Conservation (phyloP, 2,797 vertebrate species). For the Loriculus beryllinus region DNA sequence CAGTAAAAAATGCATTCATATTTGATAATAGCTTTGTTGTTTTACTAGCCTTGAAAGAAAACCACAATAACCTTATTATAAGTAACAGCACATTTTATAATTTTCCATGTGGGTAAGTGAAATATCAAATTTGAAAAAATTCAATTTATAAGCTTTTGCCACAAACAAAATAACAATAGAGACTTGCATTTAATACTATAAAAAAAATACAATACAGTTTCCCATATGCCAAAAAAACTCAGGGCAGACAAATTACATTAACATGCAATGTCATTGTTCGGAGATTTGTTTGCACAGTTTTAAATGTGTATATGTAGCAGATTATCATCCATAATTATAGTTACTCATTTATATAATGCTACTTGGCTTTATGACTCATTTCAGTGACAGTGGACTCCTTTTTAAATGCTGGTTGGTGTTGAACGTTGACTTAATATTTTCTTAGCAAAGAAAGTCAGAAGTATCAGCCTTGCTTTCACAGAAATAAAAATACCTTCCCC, state of each 20-base stretch:
- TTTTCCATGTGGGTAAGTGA: neutral
- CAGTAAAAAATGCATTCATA: neutral
- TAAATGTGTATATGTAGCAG: neutral
- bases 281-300: neutral
- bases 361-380: neutral
- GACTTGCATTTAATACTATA: neutral
- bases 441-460: neutral
- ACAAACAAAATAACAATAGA: neutral
- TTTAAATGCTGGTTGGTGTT: neutral
- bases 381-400: neutral
- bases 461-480: neutral
- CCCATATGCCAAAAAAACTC: neutral
- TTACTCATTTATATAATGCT: neutral
- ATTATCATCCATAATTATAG: neutral
- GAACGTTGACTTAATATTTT: neutral
- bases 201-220: neutral
- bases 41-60: conserved; percentile 6
- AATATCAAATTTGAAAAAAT: neutral
- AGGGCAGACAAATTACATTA: neutral
- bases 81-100: neutral
- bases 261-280: neutral
- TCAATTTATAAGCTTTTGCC: neutral
- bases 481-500: neutral
- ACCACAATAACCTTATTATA: neutral
- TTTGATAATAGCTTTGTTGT: neutral